Percentiles rank a stretch among this genome's conserved stretches.
These are phyloP conservation scores for Strongylocentrotus purpuratus DNA, from an alignment of 35 echinoderm and acorn worm species.

Conservation along the genomic window DNA sequence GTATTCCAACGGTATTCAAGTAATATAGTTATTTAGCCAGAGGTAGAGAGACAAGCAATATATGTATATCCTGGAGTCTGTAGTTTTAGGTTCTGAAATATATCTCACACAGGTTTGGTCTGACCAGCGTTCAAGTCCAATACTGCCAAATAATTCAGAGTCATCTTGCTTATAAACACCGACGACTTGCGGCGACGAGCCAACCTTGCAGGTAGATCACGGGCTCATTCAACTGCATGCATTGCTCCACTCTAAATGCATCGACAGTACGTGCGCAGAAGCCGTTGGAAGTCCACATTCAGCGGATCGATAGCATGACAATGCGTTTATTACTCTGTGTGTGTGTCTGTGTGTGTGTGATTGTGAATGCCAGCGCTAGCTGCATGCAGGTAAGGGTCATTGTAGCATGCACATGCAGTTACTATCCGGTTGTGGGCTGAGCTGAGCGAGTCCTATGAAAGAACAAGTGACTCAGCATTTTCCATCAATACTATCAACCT, in stretches of 20 bases:
- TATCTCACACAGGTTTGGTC: neutral
- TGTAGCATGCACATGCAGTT: neutral
- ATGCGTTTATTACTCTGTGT: neutral
- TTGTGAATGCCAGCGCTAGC: neutral
- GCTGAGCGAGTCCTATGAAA: neutral
- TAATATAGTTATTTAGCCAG: neutral
- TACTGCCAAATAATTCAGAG: neutral
- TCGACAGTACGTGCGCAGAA: neutral
- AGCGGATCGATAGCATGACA: neutral
- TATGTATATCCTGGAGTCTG: neutral
- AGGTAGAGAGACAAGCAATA: neutral
- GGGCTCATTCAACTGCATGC: neutral
- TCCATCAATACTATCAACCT: neutral
- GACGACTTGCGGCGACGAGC: neutral
- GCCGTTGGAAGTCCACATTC: neutral
- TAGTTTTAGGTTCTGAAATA: neutral
- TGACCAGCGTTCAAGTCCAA: neutral
- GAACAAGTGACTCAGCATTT: neutral
- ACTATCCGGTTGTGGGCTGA: neutral
- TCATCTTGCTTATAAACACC: slow-evolving; percentile 12
- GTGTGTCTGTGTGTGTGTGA: neutral
- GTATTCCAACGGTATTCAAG: neutral
- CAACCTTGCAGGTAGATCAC: neutral
- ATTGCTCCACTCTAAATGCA: neutral
- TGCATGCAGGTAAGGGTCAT: neutral